A percentile compares a stretch with the other conserved stretches of the same genome.
Conservation (phyloP, 2,113 vertebrate genomes). For the Macquaria ambigua region DNA sequence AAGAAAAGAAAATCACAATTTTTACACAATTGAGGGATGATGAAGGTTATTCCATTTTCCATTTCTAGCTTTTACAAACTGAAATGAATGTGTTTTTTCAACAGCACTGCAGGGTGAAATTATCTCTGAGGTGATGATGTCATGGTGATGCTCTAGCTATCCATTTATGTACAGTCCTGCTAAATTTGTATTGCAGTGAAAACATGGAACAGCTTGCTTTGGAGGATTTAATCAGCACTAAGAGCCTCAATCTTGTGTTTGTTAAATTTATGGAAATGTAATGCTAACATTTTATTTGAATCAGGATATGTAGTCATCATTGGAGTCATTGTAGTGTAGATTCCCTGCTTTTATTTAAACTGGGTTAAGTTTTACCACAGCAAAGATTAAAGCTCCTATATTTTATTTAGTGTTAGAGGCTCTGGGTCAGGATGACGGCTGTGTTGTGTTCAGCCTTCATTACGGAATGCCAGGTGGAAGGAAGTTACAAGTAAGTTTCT, state of each 20-base stretch:
- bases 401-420: constrained; percentile 34
- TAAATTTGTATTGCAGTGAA: constrained; percentile 31
- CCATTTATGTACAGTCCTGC: constrained; percentile 13
- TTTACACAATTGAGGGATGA: background rate
- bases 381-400: constrained; percentile 21
- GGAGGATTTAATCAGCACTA: constrained; percentile 26
- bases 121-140: constrained; percentile 13
- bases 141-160: constrained; percentile 7
- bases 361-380: constrained; percentile 54
- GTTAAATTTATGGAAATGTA: constrained; percentile 34
- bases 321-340: constrained; percentile 19
- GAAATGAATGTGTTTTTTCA: background rate
- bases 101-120: constrained; percentile 2
- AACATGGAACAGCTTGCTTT: constrained; percentile 25
- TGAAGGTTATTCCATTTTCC: background rate
- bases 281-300: constrained; percentile 23
- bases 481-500: constrained; percentile 69
- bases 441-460: constrained; percentile 35
- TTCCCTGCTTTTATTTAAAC: constrained; percentile 54
- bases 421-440: constrained; percentile 36
- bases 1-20: background rate
- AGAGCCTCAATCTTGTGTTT: constrained; percentile 24
- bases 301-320: constrained; percentile 31
- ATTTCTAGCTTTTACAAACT: background rate
- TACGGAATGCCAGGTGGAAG: constrained; percentile 71